Conservation (phyloP, 2,888 invertebrate genomes). For the Nomada fabriciana region DNA sequence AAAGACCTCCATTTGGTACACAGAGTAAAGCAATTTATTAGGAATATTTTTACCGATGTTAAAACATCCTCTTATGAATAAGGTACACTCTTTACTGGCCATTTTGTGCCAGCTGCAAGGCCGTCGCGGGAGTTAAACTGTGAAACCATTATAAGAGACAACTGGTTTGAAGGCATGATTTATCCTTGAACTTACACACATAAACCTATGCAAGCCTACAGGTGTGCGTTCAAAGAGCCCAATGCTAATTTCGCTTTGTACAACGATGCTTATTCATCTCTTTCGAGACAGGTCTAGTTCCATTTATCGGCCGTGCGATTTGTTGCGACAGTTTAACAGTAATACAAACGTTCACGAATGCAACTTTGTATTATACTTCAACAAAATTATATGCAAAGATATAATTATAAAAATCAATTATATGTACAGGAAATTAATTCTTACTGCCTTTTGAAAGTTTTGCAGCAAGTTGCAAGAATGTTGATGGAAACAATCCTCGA, state of each 20-base stretch:
- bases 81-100: conserved; percentile 64
- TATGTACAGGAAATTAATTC: background rate
- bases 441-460: too few relatives aligned
- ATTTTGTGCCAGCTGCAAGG: conserved; percentile 69
- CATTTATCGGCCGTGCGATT: conserved; percentile 34
- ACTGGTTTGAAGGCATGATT: conserved; percentile 67
- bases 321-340: conserved; percentile 65
- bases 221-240: conserved; percentile 24
- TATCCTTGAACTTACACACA: conserved; percentile 62
- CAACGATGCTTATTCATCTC: conserved; percentile 58
- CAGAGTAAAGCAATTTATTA: conserved; percentile 1
- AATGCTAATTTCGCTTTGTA: conserved; percentile 52
- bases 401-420: background rate
- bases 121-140: conserved; percentile 61
- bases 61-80: conserved; percentile 54
- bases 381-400: background rate
- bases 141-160: conserved; percentile 65
- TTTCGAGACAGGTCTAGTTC: conserved; percentile 40
- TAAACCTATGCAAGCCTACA: conserved; percentile 20
- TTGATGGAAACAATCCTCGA: too few relatives aligned
- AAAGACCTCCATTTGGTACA: background rate
- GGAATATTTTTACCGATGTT: conserved; percentile 45
- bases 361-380: conserved; percentile 1
- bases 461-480: too few relatives aligned
- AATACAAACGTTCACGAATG: conserved; percentile 57